Conservation (phyloP, 2,797 vertebrate species). For the Ctenopoma multispine region DNA sequence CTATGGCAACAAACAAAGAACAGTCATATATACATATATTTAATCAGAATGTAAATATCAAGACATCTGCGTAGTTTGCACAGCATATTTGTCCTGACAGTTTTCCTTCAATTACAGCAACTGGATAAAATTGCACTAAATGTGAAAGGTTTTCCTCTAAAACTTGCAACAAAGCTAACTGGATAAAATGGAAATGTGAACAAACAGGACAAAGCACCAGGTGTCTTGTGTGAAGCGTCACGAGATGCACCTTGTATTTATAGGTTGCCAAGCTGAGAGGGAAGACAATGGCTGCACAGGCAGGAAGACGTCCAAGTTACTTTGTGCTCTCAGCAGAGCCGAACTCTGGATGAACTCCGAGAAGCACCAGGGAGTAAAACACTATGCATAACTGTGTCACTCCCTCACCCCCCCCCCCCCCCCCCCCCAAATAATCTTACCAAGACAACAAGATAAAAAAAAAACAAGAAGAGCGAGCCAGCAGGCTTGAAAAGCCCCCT, state of each 20-base stretch:
- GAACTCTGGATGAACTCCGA: constrained; percentile 96
- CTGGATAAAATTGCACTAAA: neutral
- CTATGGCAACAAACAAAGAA: constrained; percentile 8
- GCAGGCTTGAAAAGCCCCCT: constrained; percentile 79
- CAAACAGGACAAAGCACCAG: constrained; percentile 35
- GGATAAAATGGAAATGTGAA: constrained; percentile 7
- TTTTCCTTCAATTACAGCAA: neutral
- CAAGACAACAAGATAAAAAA: constrained; percentile 72
- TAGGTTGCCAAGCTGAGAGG: constrained; percentile 57
- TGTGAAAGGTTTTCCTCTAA: neutral
- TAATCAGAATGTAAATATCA: neutral
- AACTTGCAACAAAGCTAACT: constrained; percentile 27
- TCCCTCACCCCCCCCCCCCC: constrained; percentile 40
- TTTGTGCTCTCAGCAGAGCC: constrained; percentile 90
- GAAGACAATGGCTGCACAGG: constrained; percentile 83
- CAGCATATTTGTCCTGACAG: neutral
- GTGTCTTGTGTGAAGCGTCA: constrained; percentile 33
- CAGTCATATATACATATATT: neutral
- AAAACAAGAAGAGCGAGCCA: constrained; percentile 76
- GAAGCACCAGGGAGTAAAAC: constrained; percentile 83
- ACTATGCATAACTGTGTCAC: constrained; percentile 79
- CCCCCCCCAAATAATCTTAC: too few species aligned
- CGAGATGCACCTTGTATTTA: constrained; percentile 59
- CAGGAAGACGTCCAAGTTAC: constrained; percentile 92
- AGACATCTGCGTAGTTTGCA: neutral